Percentiles rank a stretch among this genome's conserved stretches.
Evolutionary conservation across 1,140 invertebrate species (phyloP).

Genomic region (Heliothis subflexa): DNA sequence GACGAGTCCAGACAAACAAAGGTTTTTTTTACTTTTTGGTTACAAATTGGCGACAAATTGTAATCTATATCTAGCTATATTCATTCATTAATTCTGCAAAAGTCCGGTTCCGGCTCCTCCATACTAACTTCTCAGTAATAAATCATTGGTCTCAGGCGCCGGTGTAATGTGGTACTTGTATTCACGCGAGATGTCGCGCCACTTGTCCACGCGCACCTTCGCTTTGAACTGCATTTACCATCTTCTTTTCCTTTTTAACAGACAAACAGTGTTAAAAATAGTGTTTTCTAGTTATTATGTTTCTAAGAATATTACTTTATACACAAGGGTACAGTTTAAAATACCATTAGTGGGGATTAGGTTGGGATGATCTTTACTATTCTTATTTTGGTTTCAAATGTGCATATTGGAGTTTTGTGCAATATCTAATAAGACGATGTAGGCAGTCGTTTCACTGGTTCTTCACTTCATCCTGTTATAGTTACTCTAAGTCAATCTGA

Average conservation of each 20-base stretch:
- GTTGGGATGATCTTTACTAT: neutral
- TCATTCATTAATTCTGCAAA: too few species aligned
- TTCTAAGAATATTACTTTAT: neutral
- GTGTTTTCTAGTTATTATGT: constrained; percentile 9
- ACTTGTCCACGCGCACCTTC: neutral
- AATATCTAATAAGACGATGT: neutral
- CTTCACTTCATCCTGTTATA: too few species aligned
- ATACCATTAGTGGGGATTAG: neutral
- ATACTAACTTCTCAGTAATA: neutral
- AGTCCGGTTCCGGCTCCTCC: neutral
- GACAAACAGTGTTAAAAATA: too few species aligned
- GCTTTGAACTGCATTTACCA: neutral
- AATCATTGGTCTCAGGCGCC: neutral
- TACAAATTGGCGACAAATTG: too few species aligned
- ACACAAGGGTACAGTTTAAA: constrained; percentile 10
- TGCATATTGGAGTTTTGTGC: too few species aligned
- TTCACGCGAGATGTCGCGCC: neutral
- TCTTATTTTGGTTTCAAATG: neutral
- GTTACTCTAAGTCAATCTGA: too few species aligned
- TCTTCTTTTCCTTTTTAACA: neutral
- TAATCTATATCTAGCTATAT: too few species aligned
- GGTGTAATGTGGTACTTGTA: constrained; percentile 5
- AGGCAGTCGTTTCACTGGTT: too few species aligned
- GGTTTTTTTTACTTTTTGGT: too few species aligned
- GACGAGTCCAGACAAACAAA: too few species aligned